phyloP scores from a whole-genome alignment of 2,113 vertebrate genomes.

The Paradoxurus hermaphroditus region DNA sequence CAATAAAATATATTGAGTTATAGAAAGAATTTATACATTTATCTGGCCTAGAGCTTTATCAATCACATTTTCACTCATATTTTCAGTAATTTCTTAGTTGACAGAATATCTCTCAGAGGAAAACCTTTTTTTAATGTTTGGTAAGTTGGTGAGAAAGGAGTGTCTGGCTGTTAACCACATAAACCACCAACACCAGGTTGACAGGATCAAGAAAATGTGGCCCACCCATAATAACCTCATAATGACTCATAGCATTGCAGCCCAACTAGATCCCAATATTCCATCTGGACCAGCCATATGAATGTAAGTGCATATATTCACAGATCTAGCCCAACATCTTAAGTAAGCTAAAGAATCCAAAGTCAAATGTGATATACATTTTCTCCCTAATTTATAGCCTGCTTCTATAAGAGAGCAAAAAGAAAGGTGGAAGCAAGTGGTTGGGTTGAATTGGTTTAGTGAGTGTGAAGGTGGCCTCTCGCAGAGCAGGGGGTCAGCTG shows the following conservation, averaged over 20 bases:
- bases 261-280: background rate
- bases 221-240: background rate
- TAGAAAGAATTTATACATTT: background rate
- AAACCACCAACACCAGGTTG: background rate
- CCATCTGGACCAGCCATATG: background rate
- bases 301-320: background rate
- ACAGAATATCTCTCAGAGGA: background rate
- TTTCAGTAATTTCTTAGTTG: background rate
- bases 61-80: background rate
- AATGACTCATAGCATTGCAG: background rate
- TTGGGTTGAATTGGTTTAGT: background rate
- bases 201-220: background rate
- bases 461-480: conserved; percentile 14
- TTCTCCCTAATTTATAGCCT: background rate
- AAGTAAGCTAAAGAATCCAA: background rate
- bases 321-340: background rate
- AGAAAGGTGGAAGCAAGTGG: background rate
- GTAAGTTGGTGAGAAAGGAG: background rate
- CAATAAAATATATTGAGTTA: background rate
- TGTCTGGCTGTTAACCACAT: background rate
- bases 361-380: background rate
- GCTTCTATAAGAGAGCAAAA: background rate
- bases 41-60: background rate
- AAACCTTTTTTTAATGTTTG: background rate
- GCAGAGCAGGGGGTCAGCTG: background rate